phyloP scores from a whole-genome alignment of 1,140 invertebrate genomes.

The Heterodera carotae region DNA sequence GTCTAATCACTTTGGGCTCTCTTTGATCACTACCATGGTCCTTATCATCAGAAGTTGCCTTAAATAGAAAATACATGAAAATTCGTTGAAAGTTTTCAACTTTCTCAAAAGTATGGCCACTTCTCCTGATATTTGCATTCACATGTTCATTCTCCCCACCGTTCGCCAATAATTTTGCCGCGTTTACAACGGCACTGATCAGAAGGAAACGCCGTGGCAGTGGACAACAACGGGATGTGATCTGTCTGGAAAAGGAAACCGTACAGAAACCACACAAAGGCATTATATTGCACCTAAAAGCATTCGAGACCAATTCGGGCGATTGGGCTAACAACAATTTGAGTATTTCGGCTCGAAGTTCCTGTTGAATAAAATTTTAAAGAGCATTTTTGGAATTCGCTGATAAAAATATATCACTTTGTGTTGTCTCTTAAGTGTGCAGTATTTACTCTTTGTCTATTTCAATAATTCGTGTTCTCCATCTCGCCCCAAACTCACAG shows the following conservation, averaged over 20 bases:
- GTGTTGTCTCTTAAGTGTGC: too few species aligned
- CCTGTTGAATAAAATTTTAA: conserved; percentile 11
- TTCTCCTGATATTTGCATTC: background rate
- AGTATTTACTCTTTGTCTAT: too few species aligned
- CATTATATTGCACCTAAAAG: background rate
- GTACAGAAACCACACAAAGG: background rate
- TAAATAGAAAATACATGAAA: background rate
- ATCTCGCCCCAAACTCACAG: too few species aligned
- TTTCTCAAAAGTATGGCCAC: background rate
- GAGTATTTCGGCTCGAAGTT: conserved; percentile 13
- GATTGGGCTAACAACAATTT: conserved; percentile 19
- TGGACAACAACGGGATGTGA: conserved; percentile 19
- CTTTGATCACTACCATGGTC: background rate
- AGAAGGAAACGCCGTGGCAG: conserved; percentile 18
- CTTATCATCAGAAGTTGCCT: background rate
- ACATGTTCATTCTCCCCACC: conserved; percentile 9
- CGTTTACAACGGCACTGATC: conserved; percentile 11
- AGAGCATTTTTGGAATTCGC: conserved; percentile 7
- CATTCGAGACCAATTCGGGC: conserved; percentile 25
- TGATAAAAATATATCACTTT: too few species aligned
- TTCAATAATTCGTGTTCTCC: too few species aligned
- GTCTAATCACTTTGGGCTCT: conserved; percentile 22
- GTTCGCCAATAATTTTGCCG: conserved; percentile 20
- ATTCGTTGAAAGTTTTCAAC: too few species aligned
- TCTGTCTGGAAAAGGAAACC: background rate